Evolutionary conservation across 2,888 invertebrate species (phyloP), one percentile per base, ranked within the genome.

Genomic region (Dolichomitus sp.): DNA sequence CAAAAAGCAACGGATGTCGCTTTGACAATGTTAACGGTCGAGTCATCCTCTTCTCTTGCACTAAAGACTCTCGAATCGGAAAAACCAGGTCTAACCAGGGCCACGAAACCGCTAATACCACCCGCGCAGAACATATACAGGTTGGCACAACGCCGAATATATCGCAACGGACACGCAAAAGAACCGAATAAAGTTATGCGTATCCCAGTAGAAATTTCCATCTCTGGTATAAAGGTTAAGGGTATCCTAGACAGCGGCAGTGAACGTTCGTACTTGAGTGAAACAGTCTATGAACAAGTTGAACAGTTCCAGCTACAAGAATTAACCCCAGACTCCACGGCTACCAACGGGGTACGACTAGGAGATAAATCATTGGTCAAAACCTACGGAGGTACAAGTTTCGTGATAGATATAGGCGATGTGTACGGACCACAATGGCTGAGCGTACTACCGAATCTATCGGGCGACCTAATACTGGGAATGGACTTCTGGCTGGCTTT

Each of bases 401-500:
- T 75, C 19, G 42, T 75, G 0, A 75, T 75, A 7, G 54, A 33
- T 40, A 42, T 75, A 6, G 75, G 63, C 70, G n/a, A n/a, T n/a
- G n/a, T n/a, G n/a, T n/a, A n/a, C n/a, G n/a, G n/a, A n/a, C n/a
- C n/a, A n/a, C n/a, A n/a, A n/a, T n/a, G n/a, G n/a, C n/a, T n/a
- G n/a, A n/a, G n/a, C n/a, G n/a, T n/a, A n/a, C n/a, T n/a, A n/a
- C 63, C 78, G 9, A 12, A 40, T 0, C 61, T 72, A 14, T 73
- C 79, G 2, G 42, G 27, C 9, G 79, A 79, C 12, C 6, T 73
- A 11, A 66, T 79, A 6, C 66, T 73, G 17, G 79, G 72, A 7
- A 78, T 78, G 78, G 78, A 74, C 66, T 65, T 83, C 59, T 69
- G 83, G 83, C 27, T 69, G 19, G 14, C 77, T 23, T 70, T 83